phyloP scores from a whole-genome alignment of 1,140 invertebrate species.

The Caenorhabditis latens region DNA sequence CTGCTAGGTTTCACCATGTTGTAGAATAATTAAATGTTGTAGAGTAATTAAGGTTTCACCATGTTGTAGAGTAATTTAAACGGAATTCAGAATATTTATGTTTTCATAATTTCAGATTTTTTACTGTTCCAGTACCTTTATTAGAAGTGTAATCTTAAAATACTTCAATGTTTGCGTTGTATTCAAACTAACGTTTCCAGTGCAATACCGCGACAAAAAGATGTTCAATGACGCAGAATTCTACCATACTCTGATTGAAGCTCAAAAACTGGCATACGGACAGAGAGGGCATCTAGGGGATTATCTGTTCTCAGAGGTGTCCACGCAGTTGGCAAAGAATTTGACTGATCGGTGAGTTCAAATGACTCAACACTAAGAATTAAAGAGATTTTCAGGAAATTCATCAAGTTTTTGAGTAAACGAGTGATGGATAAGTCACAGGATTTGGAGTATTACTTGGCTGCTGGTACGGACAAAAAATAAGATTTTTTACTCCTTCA shows the following conservation, averaged over 20 bases:
- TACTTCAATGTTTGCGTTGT: too few relatives aligned
- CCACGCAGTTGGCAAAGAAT: neutral
- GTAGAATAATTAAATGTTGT: too few relatives aligned
- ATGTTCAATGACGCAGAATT: slow-evolving; percentile 47
- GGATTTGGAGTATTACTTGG: slow-evolving; percentile 24
- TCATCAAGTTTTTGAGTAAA: slow-evolving; percentile 54
- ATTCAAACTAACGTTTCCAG: too few relatives aligned
- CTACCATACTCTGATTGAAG: slow-evolving; percentile 86
- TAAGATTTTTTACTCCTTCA: too few relatives aligned
- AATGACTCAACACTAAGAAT: neutral
- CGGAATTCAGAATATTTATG: too few relatives aligned
- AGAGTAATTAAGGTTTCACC: too few relatives aligned
- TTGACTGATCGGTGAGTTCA: neutral
- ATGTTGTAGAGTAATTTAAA: too few relatives aligned
- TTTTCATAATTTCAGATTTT: too few relatives aligned
- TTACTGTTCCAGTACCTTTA: too few relatives aligned
- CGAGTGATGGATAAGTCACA: slow-evolving; percentile 54
- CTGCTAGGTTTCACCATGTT: too few relatives aligned
- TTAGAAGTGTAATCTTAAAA: too few relatives aligned
- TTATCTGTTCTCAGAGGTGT: neutral
- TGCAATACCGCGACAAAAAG: slow-evolving; percentile 34
- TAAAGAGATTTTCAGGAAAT: slow-evolving; percentile 1
- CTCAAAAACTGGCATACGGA: slow-evolving; percentile 91
- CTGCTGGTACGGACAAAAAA: too few relatives aligned
- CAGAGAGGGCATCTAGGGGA: slow-evolving; percentile 39